Conservation (phyloP, 2,797 vertebrate species). For the Babyrousa celebensis region DNA sequence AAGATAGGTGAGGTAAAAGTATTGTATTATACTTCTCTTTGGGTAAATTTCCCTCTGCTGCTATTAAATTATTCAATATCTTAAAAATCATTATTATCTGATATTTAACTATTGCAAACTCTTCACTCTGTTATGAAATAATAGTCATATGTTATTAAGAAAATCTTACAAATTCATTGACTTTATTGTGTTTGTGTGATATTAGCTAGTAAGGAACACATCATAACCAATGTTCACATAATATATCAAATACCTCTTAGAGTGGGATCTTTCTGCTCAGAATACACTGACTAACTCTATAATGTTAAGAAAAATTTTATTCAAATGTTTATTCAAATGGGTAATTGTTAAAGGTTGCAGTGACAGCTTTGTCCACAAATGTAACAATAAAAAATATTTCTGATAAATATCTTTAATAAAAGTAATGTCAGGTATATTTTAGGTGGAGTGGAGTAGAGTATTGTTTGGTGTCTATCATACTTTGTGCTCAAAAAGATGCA, state of each 20-base stretch:
- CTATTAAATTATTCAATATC: not conserved
- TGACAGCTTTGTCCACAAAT: conserved; percentile 6
- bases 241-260: not conserved
- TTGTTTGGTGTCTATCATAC: not conserved
- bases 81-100: not conserved
- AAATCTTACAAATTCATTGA: not conserved
- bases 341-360: not conserved
- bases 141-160: not conserved
- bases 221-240: not conserved
- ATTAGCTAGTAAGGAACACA: not conserved
- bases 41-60: not conserved
- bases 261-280: not conserved
- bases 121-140: not conserved
- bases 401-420: not conserved
- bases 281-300: not conserved
- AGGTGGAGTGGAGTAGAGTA: not conserved
- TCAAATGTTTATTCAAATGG: not conserved
- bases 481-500: not conserved
- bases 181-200: not conserved
- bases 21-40: not conserved
- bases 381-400: not conserved
- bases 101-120: not conserved
- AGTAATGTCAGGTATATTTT: not conserved
- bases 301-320: not conserved
- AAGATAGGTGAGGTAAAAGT: not conserved